Conservation (phyloP, 2,888 invertebrate genomes). For the Pheosia gnoma region DNA sequence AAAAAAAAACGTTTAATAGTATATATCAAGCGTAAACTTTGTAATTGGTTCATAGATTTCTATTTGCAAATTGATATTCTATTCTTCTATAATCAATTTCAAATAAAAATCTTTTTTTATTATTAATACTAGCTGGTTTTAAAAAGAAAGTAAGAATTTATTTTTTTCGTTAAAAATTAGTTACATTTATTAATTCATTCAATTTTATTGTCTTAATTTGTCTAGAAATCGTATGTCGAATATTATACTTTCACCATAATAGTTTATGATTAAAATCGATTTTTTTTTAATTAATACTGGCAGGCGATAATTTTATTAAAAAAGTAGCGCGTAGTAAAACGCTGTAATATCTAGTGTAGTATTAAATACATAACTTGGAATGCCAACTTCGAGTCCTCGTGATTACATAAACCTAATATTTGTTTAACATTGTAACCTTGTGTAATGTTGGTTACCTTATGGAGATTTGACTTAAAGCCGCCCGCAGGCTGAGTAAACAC, state of each 20-base stretch:
- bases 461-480: slow-evolving; percentile 25
- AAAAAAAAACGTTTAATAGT: slow-evolving; percentile 5
- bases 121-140: too few species aligned
- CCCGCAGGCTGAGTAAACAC: slow-evolving; percentile 17
- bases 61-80: background rate
- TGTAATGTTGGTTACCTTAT: slow-evolving; percentile 12
- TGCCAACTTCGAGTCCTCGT: slow-evolving; percentile 6
- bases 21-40: slow-evolving; percentile 6
- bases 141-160: too few species aligned
- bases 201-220: too few species aligned
- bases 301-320: too few species aligned
- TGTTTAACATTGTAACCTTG: slow-evolving; percentile 32
- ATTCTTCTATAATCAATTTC: background rate
- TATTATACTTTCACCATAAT: too few species aligned
- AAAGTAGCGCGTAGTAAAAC: too few species aligned
- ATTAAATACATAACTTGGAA: background rate
- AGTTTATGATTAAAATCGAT: too few species aligned
- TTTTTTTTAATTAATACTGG: too few species aligned
- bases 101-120: background rate
- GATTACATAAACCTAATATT: slow-evolving; percentile 32
- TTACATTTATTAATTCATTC: background rate
- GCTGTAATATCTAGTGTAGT: background rate
- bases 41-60: slow-evolving; percentile 4
- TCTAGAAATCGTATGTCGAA: too few species aligned
- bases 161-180: too few species aligned